Conservation (phyloP, 1,140 invertebrate genomes). For the Pemphigus obesinymphae region DNA sequence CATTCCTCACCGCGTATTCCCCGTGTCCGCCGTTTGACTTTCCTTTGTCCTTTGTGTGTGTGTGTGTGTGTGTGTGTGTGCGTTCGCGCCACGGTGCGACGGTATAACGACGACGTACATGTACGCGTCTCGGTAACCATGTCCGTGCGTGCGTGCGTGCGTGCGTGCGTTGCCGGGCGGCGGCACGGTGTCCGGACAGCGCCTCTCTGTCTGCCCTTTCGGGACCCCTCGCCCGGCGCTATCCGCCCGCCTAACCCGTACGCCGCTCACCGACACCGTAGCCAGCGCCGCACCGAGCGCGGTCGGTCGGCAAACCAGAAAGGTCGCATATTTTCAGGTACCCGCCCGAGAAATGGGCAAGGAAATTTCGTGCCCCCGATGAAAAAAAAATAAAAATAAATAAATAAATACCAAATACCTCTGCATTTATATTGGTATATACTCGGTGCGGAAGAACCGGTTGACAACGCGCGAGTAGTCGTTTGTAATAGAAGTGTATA, state of each 20-base stretch:
- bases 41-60: constrained; percentile 34
- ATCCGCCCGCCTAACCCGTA: constrained; percentile 30
- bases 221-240: constrained; percentile 43
- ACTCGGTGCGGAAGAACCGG: neutral
- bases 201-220: constrained; percentile 43
- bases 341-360: neutral
- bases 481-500: too few species aligned
- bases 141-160: neutral
- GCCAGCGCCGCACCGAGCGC: neutral
- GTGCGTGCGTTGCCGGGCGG: neutral
- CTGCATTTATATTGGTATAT: neutral
- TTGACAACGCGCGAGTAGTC: neutral
- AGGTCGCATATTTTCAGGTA: constrained; percentile 42
- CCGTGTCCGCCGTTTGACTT: constrained; percentile 35
- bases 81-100: too few species aligned
- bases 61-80: neutral
- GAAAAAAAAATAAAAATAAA: neutral
- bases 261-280: constrained; percentile 47
- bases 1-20: neutral
- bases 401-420: too few species aligned
- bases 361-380: constrained; percentile 22
- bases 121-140: too few species aligned
- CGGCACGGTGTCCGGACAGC: constrained; percentile 18
- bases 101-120: neutral
- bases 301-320: constrained; percentile 12